These are phyloP conservation scores for Urocynchramus pylzowi DNA, from an alignment of 2,113 vertebrate genomes.

Conservation along the genomic window DNA sequence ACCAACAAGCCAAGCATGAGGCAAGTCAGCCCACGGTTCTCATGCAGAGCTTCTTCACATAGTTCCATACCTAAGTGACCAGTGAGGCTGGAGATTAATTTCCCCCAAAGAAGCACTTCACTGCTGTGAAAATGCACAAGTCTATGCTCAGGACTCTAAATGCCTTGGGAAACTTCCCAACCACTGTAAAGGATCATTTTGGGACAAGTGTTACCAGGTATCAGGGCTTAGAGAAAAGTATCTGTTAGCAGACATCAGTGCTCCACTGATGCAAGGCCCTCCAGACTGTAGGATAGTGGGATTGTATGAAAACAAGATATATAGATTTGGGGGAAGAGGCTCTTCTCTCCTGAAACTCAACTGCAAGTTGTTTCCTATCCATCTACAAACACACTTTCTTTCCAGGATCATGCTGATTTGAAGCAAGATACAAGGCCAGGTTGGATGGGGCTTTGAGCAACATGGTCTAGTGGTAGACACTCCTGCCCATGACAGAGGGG, in stretches of 20 bases:
- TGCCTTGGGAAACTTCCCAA: not conserved
- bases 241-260: not conserved
- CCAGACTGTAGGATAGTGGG: not conserved
- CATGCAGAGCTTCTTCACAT: not conserved
- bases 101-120: not conserved
- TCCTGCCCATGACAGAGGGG: not conserved
- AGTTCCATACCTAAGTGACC: not conserved
- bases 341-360: not conserved
- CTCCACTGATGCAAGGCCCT: not conserved
- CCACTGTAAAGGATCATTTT: not conserved
- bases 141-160: not conserved
- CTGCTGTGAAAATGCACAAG: not conserved
- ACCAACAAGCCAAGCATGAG: not conserved
- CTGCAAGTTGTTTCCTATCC: not conserved
- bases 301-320: not conserved
- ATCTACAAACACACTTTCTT: not conserved
- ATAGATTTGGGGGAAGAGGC: not conserved
- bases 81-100: not conserved
- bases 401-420: not conserved
- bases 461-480: not conserved
- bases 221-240: not conserved
- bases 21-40: accelerated
- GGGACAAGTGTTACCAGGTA: not conserved
- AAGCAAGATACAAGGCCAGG: not conserved
- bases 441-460: not conserved